A percentile compares a stretch with the other conserved stretches of the same genome.
phyloP scores from a whole-genome alignment of 37 sponge, comb jelly and placozoan species.

The Agelas oroides region DNA sequence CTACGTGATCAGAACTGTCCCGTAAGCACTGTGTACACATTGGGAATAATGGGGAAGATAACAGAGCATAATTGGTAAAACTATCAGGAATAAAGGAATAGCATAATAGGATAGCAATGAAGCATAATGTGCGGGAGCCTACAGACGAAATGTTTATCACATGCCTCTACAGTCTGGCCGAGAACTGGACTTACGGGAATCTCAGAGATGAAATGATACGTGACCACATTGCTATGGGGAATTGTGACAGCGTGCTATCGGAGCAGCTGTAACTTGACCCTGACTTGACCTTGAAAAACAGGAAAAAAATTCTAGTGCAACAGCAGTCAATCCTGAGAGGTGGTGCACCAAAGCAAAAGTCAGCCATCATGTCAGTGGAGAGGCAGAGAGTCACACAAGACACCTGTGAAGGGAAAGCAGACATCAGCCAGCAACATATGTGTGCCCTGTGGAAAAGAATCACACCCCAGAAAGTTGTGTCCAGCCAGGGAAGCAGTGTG shows the following conservation, averaged over 20 bases:
- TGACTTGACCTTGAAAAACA: constrained; percentile 32
- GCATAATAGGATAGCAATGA: too few species aligned
- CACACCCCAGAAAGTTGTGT: constrained; percentile 22
- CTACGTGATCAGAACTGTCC: too few species aligned
- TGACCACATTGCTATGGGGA: constrained; percentile 36
- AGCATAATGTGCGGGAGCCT: too few species aligned
- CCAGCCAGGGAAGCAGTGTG: constrained; percentile 47
- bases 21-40: too few species aligned
- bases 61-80: too few species aligned
- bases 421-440: constrained; percentile 12
- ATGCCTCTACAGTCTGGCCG: constrained; percentile 20
- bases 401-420: too few species aligned
- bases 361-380: not conserved
- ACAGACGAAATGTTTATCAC: constrained; percentile 38
- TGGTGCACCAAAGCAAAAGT: not conserved
- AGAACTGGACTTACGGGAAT: constrained; percentile 24
- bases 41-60: too few species aligned
- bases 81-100: too few species aligned
- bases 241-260: constrained; percentile 18
- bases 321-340: constrained; percentile 24
- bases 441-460: constrained; percentile 22
- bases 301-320: constrained; percentile 25
- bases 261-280: constrained; percentile 37
- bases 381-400: too few species aligned
- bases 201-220: constrained; percentile 25